Conservation (phyloP, 2,113 vertebrate species). For the Rhipidura dahli region DNA sequence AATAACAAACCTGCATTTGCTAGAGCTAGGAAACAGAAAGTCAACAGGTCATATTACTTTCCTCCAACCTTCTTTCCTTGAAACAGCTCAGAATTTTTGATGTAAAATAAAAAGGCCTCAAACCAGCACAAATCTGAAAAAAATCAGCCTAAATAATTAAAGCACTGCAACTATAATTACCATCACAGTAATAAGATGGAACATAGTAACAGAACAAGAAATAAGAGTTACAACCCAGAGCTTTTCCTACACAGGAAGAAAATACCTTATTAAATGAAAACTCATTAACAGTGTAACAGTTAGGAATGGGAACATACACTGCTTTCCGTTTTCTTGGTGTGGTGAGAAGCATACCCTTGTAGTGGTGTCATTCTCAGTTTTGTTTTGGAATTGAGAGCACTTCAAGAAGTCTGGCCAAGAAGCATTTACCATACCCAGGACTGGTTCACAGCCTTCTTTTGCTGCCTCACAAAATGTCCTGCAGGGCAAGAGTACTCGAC, state of each 20-base stretch:
- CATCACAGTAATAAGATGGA: not conserved
- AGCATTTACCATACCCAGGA: constrained; percentile 90
- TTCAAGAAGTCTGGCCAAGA: constrained; percentile 93
- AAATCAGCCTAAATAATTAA: not conserved
- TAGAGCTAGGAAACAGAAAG: not conserved
- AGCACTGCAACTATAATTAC: not conserved
- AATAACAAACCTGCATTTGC: not conserved
- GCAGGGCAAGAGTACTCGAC: constrained; percentile 81
- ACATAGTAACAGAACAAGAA: not conserved
- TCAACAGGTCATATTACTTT: not conserved
- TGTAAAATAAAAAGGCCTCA: not conserved
- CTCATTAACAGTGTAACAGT: not conserved
- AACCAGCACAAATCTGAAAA: not conserved
- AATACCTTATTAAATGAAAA: not conserved
- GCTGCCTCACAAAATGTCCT: constrained; percentile 91
- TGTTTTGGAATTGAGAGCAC: constrained; percentile 88
- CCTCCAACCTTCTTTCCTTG: not conserved
- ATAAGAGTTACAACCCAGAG: not conserved
- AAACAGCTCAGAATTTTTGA: not conserved
- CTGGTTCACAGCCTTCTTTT: constrained; percentile 88
- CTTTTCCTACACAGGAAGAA: not conserved
- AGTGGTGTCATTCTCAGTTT: constrained; percentile 50
- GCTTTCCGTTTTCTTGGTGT: constrained; percentile 77
- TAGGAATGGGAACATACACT: constrained; percentile 73
- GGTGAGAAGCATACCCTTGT: constrained; percentile 80